Conservation (phyloP, 2,888 invertebrate genomes). For the Parnassius smintheus region DNA sequence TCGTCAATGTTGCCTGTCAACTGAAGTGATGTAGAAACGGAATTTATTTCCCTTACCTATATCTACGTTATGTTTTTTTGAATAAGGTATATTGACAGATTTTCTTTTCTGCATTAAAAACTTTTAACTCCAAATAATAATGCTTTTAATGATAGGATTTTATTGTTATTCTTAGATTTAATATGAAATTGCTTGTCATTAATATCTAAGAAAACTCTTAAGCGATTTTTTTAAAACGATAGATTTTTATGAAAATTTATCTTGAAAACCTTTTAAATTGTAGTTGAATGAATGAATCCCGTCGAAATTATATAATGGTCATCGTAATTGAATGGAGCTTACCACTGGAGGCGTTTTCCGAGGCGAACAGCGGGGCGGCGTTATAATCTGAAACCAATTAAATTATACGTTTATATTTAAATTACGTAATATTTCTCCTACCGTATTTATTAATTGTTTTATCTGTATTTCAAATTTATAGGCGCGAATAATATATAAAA, state of each 20-base stretch:
- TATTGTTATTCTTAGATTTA: too few species aligned
- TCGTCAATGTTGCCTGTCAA: constrained; percentile 20
- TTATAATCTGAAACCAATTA: constrained; percentile 71
- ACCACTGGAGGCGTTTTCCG: constrained; percentile 81
- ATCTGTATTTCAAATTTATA: not conserved
- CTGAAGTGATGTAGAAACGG: not conserved
- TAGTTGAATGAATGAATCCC: not conserved
- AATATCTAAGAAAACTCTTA: too few species aligned
- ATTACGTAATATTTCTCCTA: constrained; percentile 21
- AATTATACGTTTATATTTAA: constrained; percentile 23
- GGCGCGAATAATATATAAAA: not conserved
- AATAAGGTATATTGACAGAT: too few species aligned
- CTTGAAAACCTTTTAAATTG: not conserved
- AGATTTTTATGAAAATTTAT: too few species aligned
- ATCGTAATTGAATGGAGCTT: constrained; percentile 39
- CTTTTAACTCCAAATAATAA: too few species aligned
- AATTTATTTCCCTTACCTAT: not conserved
- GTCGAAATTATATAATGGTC: constrained; percentile 8
- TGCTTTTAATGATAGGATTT: too few species aligned
- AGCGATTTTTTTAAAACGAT: too few species aligned
- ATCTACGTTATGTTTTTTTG: too few species aligned
- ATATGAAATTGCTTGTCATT: too few species aligned
- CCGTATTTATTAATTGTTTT: constrained; percentile 8
- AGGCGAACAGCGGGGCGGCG: constrained; percentile 81
- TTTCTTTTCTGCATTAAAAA: too few species aligned